Conservation (phyloP, 2,113 vertebrate genomes). For the Riparia riparia region DNA sequence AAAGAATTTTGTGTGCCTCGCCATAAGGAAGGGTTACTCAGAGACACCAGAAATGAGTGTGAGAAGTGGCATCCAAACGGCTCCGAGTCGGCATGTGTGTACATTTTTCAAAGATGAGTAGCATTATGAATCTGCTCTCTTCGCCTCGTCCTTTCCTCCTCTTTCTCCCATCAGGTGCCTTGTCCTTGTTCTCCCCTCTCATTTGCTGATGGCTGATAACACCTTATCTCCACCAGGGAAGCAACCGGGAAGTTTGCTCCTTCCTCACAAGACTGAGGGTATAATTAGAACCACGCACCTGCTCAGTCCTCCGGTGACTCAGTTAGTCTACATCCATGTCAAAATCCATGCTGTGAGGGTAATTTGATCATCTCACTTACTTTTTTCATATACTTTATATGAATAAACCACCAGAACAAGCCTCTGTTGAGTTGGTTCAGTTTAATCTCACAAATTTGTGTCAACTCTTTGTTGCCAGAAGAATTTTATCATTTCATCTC, state of each 20-base stretch:
- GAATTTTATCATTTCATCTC: constrained; percentile 31
- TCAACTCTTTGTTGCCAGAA: constrained; percentile 37
- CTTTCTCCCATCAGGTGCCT: constrained; percentile 51
- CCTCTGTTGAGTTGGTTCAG: background rate
- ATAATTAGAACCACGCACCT: constrained; percentile 71
- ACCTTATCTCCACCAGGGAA: constrained; percentile 67
- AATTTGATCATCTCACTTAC: constrained; percentile 48
- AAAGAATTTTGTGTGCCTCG: background rate
- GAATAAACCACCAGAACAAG: constrained; percentile 32
- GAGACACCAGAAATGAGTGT: background rate
- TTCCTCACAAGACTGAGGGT: constrained; percentile 58
- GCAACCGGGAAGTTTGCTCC: constrained; percentile 54
- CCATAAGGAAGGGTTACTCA: background rate
- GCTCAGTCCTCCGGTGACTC: constrained; percentile 60
- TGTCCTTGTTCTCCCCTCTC: constrained; percentile 68
- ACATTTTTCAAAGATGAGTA: constrained; percentile 2
- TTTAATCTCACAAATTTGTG: constrained; percentile 46
- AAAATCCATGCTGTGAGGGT: constrained; percentile 69
- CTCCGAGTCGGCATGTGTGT: background rate
- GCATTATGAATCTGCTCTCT: background rate
- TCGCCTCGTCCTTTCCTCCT: background rate
- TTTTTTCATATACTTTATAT: constrained; percentile 7
- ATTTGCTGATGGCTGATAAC: constrained; percentile 67
- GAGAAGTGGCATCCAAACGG: background rate
- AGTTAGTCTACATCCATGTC: constrained; percentile 63